Base-by-base conservation (phyloP, 2,113 vertebrate genomes). In the Scomber scombrus region DNA sequence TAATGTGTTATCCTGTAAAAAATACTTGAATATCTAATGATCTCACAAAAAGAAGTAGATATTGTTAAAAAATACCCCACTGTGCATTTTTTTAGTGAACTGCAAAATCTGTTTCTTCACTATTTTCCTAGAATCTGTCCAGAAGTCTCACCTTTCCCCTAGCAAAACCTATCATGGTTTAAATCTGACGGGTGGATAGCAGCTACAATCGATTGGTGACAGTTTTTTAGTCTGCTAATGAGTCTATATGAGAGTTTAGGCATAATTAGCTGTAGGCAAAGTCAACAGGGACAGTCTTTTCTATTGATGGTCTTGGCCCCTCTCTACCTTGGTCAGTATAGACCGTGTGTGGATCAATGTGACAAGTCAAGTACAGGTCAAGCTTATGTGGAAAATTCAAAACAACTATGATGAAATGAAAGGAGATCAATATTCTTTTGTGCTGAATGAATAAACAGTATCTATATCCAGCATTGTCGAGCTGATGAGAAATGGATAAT, bases 281-380 rank as follows among this genome's bases (percentile, higher is more conserved):
- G 45, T 80, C 75, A 84, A 73, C 71, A 68, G 78, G 68, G 83
- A 82, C 26, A 55, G 56, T 64, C 31, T 78, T 78, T 65, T 66
- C 52, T 75, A 72, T 76, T 65, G 75, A 88, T 34, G 18, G 34
- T 40, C 50, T 60, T 60, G 60, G 74, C 72, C 54, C 58, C 31
- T 83, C 12, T 71, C 62, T 80, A 45, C 71, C 68, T 73, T 68
- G 76, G 69, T 82, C 78, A 74, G 57, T 73, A 47, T 14, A 65
- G 58, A 55, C 49, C 55, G 15, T 51, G 57, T 62, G 56, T 29
- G 65, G 74, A 87, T 93, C 81, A 85, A 88, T 89, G 82, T 68
- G 60, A 75, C 61, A 69, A 84, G 86, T 89, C 78, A 89, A 85
- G 75, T 49, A 14, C 72, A 76, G 84, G 82, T 86, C 84, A 89